Base-by-base conservation (phyloP, 2,797 vertebrate genomes). In the Sebastes wilsoni region DNA sequence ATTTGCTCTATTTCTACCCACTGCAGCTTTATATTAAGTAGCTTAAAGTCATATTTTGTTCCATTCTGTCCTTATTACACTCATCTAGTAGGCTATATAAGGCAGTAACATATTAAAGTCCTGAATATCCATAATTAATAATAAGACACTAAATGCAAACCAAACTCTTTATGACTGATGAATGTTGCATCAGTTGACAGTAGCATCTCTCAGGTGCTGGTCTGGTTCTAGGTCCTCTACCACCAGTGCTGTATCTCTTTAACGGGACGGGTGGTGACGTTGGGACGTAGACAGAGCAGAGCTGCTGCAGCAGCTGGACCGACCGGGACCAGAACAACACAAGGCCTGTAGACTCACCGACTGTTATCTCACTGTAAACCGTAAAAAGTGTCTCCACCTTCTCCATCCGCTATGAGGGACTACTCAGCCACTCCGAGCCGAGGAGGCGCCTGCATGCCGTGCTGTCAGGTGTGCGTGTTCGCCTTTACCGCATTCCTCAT, bases 381-480 rank as follows among this genome's bases (percentile, higher is more conserved):
- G 32, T 34, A 34, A 34, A 34, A 34, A 10, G 32, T 34, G 32
- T 34, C 32, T 11, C 46, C 46, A 49, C 46, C 46, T 18, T 55
- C 7, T 9, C 11, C 8, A 0, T 23, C 77, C 77, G 46, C 52
- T 1, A 95, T 96, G 94, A 90, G 94, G 55, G 90, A 96, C 79
- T 93, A 93, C 75, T 32, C 93, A 3, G 72, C 83, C 16, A 16
- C 86, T 9, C 86, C 91, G 67, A 86, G 80, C 38, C 72, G 73
- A 4, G 92, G 84, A 38, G 93, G 93, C 75, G 72, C 82, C 34
- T 94, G 94, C 85, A 84, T 86, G 78, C 88, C 92, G 10, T 95
- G 96, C 83, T 96, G 94, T 87, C 94, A 95, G 89, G 89, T 95
- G 66, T 94, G 92, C 87, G 83, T 96, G n/a, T 96, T 94, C 76